Conservation (phyloP, 2,113 vertebrate genomes). For the rat (Rattus norvegicus) region DNA sequence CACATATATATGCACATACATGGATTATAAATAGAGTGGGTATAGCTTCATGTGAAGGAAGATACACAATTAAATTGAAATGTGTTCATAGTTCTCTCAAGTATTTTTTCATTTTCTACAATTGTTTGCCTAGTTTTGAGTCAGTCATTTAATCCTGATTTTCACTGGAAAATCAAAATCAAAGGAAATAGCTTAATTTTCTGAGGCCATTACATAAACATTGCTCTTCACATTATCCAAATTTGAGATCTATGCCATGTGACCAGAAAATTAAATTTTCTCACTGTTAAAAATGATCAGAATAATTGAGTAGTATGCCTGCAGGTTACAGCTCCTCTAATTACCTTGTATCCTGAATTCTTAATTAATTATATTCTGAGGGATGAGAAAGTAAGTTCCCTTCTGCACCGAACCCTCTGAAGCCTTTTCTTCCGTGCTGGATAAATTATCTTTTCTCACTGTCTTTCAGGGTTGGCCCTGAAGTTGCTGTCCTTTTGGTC, state of each 20-base stretch:
- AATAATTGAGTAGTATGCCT: conserved; percentile 74
- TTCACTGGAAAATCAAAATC: conserved; percentile 68
- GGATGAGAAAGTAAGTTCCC: neutral
- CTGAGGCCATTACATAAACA: conserved; percentile 23
- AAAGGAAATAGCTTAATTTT: conserved; percentile 71
- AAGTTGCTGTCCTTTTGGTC: conserved; percentile 61
- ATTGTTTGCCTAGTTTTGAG: conserved; percentile 56
- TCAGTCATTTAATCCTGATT: conserved; percentile 36
- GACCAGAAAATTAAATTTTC: conserved; percentile 70
- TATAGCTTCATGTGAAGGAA: neutral
- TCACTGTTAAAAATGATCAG: conserved; percentile 70
- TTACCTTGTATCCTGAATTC: conserved; percentile 72
- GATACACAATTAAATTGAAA: neutral
- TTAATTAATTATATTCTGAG: conserved; percentile 78
- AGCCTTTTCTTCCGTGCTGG: neutral
- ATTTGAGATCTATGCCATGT: conserved; percentile 58
- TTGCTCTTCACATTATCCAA: conserved; percentile 40
- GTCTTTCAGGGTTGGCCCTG: conserved; percentile 49
- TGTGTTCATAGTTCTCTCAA: conserved; percentile 27
- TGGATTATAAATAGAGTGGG: neutral
- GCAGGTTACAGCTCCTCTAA: conserved; percentile 67
- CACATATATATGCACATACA: neutral
- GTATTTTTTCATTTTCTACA: conserved; percentile 41
- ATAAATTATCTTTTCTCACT: conserved; percentile 52
- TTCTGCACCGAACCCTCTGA: conserved; percentile 25